These are phyloP conservation scores for Noctua janthina DNA, from an alignment of 2,888 invertebrate species.

Conservation along the genomic window DNA sequence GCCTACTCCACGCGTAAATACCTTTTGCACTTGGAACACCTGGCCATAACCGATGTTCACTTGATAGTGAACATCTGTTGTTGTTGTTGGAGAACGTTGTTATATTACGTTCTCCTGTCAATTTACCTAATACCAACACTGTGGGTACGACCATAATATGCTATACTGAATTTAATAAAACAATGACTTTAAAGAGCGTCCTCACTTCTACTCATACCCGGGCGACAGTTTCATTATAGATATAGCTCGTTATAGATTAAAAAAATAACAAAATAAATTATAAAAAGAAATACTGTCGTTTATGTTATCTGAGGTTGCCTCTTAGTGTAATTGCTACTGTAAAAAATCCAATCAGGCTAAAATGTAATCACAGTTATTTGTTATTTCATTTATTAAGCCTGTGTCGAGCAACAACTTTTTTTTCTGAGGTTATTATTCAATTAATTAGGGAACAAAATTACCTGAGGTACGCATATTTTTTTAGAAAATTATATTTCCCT, in stretches of 20 bases:
- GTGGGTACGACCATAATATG: not conserved
- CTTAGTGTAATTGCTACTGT: not conserved
- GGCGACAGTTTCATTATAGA: not conserved
- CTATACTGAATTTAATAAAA: not conserved
- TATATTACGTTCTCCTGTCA: not conserved
- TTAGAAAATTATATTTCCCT: constrained; percentile 8
- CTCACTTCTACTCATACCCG: not conserved
- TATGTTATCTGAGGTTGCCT: not conserved
- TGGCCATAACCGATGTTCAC: too few species aligned
- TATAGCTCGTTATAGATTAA: not conserved
- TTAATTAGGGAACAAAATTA: constrained; percentile 14
- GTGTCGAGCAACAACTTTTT: not conserved
- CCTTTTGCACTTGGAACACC: not conserved
- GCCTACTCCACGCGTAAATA: not conserved
- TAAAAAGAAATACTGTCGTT: not conserved
- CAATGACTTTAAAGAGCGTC: not conserved
- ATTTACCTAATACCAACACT: not conserved
- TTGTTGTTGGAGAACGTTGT: not conserved
- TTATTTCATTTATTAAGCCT: constrained; percentile 1
- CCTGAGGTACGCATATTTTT: not conserved
- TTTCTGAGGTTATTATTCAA: not conserved
- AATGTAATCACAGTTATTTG: constrained; percentile 9
- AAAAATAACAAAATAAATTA: not conserved
- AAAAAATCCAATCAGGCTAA: not conserved
- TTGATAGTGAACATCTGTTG: not conserved